Base-by-base conservation (phyloP, 1,140 invertebrate species). In the fruit fly (Drosophila melanogaster) region DNA sequence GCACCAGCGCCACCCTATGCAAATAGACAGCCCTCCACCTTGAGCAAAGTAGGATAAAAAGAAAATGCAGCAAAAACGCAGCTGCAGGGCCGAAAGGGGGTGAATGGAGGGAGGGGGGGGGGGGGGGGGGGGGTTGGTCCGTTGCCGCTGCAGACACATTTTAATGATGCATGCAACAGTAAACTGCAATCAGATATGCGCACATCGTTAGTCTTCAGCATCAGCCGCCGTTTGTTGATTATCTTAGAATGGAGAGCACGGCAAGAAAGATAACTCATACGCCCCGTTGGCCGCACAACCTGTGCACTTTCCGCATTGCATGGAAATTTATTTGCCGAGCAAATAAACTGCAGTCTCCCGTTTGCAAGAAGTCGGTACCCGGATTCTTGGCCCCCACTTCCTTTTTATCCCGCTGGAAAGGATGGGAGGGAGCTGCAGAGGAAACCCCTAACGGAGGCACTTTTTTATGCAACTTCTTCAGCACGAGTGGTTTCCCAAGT, bases 381-480 rank as follows among this genome's bases (percentile, higher is more conserved):
- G 40, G 22, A 51, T 59, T 37, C 64, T 76, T 76, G 44, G 69
- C 44, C 75, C 74, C 74, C 64, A 46, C 69, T 35, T 55, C 51
- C 30, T 30, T 30, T 30, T 30, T 10, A 74, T 56, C 60, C 72
- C 59, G 56, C 56, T 75, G 72, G 49, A 70, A 50, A 47, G 35
- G 41, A 35, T 15, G 40, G 10, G 41, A 15, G 33, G 30, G 30
- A 33, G 54, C 4, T 7, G 38, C 38, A 77, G 49, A 78, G 81
- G 83, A 78, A 81, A 71, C 83, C 81, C 84, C 84, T 77, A 89
- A 83, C 83, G 84, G 79, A 87, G 83, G 84, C 84, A 87, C 79
- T 87, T 87, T 86, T 87, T 87, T 89, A 87, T 87, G 83, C 84
- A 89, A 89, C 80, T 90, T 90, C 83, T 89, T 89, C 87, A 90